These are phyloP conservation scores for Puma concolor DNA, from an alignment of 2,113 vertebrate genomes.

Conservation along the genomic window DNA sequence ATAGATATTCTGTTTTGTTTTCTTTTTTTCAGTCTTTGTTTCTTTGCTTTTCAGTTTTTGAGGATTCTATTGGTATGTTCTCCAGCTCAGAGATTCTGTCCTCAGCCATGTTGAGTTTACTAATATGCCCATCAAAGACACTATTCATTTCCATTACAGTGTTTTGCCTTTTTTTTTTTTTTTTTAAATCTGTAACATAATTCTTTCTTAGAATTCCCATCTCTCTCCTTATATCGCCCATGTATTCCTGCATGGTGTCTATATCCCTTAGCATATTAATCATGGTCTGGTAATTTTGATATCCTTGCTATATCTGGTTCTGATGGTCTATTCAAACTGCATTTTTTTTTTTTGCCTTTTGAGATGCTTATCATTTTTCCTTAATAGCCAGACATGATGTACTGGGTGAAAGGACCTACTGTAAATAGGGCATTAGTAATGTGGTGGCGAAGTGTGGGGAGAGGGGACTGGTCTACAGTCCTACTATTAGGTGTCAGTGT, in stretches of 20 bases:
- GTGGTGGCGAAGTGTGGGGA: background rate
- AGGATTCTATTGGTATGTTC: background rate
- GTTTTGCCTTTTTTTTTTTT: background rate
- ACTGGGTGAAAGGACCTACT: background rate
- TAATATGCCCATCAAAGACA: background rate
- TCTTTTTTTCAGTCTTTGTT: background rate
- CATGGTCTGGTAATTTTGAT: background rate
- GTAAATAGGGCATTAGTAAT: too few relatives aligned
- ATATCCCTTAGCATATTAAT: too few relatives aligned
- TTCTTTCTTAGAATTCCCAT: background rate
- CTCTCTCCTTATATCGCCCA: background rate
- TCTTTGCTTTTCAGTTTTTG: background rate
- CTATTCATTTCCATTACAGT: background rate
- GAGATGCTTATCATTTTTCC: background rate
- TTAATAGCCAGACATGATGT: background rate
- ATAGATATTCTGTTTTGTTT: background rate
- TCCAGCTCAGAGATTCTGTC: background rate
- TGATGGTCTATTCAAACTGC: background rate
- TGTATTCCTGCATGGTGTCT: background rate
- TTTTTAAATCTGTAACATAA: background rate
- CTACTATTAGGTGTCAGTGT: background rate
- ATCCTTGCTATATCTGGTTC: background rate
- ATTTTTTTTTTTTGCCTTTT: background rate
- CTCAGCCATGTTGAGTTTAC: too few relatives aligned
- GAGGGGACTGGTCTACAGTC: rapidly evolving